phyloP scores from a whole-genome alignment of 2,888 invertebrate species.

The Brachyptera putata region DNA sequence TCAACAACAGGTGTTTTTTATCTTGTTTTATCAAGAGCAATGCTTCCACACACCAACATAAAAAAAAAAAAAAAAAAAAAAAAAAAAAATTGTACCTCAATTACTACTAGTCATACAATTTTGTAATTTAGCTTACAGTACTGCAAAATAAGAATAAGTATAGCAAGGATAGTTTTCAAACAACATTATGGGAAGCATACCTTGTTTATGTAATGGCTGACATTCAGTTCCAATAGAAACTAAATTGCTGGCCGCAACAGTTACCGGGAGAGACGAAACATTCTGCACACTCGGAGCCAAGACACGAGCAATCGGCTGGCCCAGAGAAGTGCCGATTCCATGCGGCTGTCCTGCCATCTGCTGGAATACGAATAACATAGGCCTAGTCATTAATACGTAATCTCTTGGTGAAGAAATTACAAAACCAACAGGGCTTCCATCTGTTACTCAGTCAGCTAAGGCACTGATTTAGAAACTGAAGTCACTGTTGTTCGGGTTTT shows the following conservation, averaged over 20 bases:
- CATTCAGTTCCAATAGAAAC: not conserved
- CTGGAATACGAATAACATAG: no score
- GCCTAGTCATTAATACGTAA: no score
- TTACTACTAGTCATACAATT: not conserved
- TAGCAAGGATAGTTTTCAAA: not conserved
- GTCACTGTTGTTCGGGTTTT: no score
- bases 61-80: not conserved
- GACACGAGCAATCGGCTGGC: not conserved
- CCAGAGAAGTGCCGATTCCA: not conserved
- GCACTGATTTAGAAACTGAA: no score
- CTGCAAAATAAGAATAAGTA: no score
- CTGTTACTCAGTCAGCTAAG: no score
- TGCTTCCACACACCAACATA: no score
- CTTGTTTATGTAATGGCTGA: not conserved
- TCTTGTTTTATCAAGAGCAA: no score
- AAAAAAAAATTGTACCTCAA: not conserved
- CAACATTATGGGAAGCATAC: not conserved
- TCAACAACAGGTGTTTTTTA: no score
- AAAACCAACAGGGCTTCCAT: no score
- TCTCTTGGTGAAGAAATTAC: no score
- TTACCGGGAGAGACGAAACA: not conserved
- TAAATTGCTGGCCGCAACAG: not conserved
- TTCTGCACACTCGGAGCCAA: not conserved
- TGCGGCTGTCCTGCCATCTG: not conserved
- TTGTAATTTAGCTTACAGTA: not conserved